These are phyloP conservation scores for Chaenocephalus aceratus DNA, from an alignment of 2,113 vertebrate species.

Conservation along the genomic window DNA sequence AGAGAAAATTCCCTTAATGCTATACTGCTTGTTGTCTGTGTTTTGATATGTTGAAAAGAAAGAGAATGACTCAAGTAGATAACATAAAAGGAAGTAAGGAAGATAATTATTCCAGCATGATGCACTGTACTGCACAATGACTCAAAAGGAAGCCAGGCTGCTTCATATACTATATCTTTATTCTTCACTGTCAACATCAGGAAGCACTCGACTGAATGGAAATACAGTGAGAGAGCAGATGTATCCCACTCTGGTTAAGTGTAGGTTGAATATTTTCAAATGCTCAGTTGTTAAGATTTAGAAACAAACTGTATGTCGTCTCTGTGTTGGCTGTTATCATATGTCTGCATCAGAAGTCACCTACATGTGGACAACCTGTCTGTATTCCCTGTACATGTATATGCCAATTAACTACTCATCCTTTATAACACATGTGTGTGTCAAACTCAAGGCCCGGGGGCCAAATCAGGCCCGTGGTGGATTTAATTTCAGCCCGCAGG, in stretches of 20 bases:
- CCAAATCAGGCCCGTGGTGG: too few species aligned
- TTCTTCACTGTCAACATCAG: background rate
- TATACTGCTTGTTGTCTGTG: conserved; percentile 44
- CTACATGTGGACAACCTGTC: background rate
- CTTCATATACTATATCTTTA: conserved; percentile 19
- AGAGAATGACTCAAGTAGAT: conserved; percentile 54
- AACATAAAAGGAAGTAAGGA: conserved; percentile 53
- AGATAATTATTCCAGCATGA: conserved; percentile 60
- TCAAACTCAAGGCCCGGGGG: too few species aligned
- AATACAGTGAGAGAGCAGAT: conserved; percentile 16
- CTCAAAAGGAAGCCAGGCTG: conserved; percentile 2
- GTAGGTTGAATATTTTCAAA: conserved; percentile 1
- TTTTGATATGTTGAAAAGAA: conserved; percentile 53
- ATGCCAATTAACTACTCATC: background rate
- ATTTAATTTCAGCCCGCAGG: too few species aligned
- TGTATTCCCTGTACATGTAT: background rate
- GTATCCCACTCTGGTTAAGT: background rate
- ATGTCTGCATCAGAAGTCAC: conserved; percentile 7
- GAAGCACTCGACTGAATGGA: conserved; percentile 3
- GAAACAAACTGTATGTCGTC: background rate
- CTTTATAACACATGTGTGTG: background rate
- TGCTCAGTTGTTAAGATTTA: background rate
- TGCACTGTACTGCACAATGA: conserved; percentile 40
- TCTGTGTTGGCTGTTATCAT: background rate
- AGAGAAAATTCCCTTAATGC: conserved; percentile 39